Base-by-base conservation (phyloP, 2,888 invertebrate genomes). In the Empis stercorea region DNA sequence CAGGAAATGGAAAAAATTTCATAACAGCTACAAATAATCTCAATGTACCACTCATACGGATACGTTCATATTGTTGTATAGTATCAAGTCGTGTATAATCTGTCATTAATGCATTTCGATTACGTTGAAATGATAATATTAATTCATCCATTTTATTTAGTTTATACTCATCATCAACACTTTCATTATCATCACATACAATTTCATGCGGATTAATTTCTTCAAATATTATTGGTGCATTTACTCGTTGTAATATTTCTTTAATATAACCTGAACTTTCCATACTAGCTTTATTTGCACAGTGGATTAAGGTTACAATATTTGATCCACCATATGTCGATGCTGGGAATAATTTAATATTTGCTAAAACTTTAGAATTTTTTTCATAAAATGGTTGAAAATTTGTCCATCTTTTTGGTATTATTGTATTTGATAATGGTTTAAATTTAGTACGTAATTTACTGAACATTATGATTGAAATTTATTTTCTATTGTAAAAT, bases 281-380 rank as follows among this genome's bases (percentile, higher is more conserved):
- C 5, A 2, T 27, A 17, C 55, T 46, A 2, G 61, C 62, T 0
- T 53, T 48, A 0, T 55, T 54, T 2, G 51, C 43, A 10, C 60
- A 62, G 0, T 58, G 58, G 1, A 61, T 49, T 45, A 63, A 45
- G 2, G 60, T 57, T 2, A 61, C 57, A 7, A 53, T 49, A 10
- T 56, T 55, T 27, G 57, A 51, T 1, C 64, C 64, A 0, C 61
- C 62, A 17, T 63, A 64, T 30, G 46, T 56, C 3, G 64, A 4
- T 27, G 5, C 7, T 27, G 23, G 23, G 7, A 27, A 27, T 9
- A 27, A 9, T 27, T 27, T 27, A 6, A 27, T 27, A 27, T 27
- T 27, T 27, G 4, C 7, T 6, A 4, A 7, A 27, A 27, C 7
- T 27, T 4, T 2, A 2, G 23, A 27, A 27, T 27, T 4, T 4